A percentile compares a stretch with the other conserved stretches of the same genome.
phyloP scores from a whole-genome alignment of 2,797 vertebrate genomes.

The Corythornis leucogaster region DNA sequence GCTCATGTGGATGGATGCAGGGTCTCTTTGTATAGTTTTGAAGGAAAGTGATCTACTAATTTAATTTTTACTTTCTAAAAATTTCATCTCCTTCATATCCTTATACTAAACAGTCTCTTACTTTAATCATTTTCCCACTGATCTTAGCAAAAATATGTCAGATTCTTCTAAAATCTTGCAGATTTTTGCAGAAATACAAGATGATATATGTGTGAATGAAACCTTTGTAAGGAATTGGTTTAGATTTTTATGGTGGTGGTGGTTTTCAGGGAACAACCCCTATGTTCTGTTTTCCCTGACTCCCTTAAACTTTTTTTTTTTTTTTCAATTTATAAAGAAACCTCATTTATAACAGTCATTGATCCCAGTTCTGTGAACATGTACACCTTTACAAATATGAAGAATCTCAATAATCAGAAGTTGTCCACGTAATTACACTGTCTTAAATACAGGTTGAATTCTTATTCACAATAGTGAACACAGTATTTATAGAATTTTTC shows the following conservation, averaged over 20 bases:
- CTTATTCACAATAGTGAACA: neutral
- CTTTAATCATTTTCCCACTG: neutral
- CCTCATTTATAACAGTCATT: neutral
- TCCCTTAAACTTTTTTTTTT: neutral
- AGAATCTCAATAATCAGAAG: neutral
- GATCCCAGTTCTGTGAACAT: neutral
- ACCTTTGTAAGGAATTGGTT: neutral
- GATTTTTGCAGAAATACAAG: neutral
- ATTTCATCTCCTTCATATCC: neutral
- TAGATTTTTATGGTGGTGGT: neutral
- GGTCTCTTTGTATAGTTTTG: neutral
- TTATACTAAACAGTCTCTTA: neutral
- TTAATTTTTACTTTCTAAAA: neutral
- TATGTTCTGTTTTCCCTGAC: rapidly evolving
- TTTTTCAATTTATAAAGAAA: neutral
- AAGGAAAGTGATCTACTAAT: neutral
- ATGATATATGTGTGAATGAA: neutral
- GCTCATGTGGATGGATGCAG: neutral
- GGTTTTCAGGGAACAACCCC: neutral
- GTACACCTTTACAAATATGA: neutral
- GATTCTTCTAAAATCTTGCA: neutral
- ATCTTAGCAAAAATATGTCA: neutral
- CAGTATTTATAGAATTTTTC: neutral
- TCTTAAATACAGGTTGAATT: neutral
- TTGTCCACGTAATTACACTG: neutral